These are phyloP conservation scores for Coptodon bakossiorum DNA, from an alignment of 2,113 vertebrate genomes.

Conservation along the genomic window DNA sequence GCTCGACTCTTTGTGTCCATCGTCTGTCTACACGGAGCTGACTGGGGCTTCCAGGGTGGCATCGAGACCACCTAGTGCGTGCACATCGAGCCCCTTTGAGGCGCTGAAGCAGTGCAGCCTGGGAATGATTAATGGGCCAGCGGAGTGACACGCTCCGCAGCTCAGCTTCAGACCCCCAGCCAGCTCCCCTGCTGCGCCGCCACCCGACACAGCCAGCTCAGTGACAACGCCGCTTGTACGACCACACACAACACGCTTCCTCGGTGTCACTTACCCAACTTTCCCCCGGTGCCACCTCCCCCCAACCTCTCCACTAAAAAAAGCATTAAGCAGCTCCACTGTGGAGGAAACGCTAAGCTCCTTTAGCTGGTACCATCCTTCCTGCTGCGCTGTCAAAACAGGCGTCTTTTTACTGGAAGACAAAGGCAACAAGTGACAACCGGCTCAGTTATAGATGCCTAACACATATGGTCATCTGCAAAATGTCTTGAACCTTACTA, in stretches of 20 bases:
- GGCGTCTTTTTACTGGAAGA: conserved; percentile 17
- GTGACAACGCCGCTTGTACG: conserved; percentile 26
- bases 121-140: conserved; percentile 62
- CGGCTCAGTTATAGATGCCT: conserved; percentile 1
- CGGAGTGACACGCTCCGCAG: conserved; percentile 50
- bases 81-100: conserved; percentile 43
- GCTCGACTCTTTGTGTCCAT: conserved; percentile 26
- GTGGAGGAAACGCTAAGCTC: conserved; percentile 19
- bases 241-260: conserved; percentile 34
- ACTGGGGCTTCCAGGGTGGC: conserved; percentile 37
- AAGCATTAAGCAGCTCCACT: conserved; percentile 21
- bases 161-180: conserved; percentile 47
- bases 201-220: conserved; percentile 48
- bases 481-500: neutral
- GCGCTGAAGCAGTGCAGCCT: conserved; percentile 39
- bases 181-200: conserved; percentile 53
- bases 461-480: neutral
- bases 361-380: conserved; percentile 46
- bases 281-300: conserved; percentile 1
- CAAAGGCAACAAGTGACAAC: conserved; percentile 31
- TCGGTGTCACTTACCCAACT: conserved; percentile 35
- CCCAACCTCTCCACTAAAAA: neutral
- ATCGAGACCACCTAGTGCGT: conserved; percentile 64
- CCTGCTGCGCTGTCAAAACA: conserved; percentile 34
- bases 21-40: neutral